Conservation (phyloP, 2,113 vertebrate genomes). For the Casuarius casuarius region DNA sequence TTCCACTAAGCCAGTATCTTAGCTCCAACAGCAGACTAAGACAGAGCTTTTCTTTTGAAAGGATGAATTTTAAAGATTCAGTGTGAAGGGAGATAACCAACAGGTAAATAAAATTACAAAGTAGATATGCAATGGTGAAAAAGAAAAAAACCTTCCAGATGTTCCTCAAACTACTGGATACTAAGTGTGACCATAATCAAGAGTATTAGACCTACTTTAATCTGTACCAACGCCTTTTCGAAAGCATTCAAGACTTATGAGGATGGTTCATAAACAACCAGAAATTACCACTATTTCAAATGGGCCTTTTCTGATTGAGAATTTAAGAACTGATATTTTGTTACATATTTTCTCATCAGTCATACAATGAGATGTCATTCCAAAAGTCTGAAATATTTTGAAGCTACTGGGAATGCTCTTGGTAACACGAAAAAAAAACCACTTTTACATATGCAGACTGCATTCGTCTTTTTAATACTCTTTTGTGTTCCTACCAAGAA, state of each 20-base stretch:
- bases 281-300: background rate
- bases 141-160: background rate
- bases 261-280: background rate
- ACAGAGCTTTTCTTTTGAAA: background rate
- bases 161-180: background rate
- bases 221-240: background rate
- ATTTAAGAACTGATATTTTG: background rate
- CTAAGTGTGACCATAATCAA: background rate
- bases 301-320: background rate
- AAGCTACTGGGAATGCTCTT: background rate
- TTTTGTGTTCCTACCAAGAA: conserved; percentile 22
- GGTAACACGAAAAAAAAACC: background rate
- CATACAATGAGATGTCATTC: background rate
- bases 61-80: background rate
- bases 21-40: background rate
- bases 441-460: background rate
- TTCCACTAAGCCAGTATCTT: background rate
- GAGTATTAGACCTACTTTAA: background rate
- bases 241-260: background rate
- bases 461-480: conserved; percentile 21
- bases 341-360: background rate
- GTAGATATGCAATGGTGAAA: accelerated
- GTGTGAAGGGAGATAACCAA: background rate
- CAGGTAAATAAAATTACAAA: background rate
- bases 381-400: conserved; percentile 29